Conservation (phyloP, 1,140 invertebrate genomes). For the Cecropterus lyciades region DNA sequence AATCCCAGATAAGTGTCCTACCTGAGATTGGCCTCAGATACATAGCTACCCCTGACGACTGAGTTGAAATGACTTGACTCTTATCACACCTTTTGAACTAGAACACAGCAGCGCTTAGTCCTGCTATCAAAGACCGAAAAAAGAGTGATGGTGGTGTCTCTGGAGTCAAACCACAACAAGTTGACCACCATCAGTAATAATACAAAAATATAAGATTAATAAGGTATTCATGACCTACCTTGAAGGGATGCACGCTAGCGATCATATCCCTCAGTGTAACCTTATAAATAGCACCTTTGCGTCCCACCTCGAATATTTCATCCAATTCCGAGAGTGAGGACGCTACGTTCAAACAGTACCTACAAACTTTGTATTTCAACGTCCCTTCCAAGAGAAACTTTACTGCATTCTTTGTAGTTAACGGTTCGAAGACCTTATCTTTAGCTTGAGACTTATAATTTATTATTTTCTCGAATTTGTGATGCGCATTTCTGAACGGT, state of each 20-base stretch:
- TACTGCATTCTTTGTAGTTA: conserved; percentile 69
- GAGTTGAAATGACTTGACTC: no score
- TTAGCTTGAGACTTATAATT: background rate
- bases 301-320: conserved; percentile 62
- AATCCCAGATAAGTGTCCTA: no score
- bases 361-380: conserved; percentile 67
- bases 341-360: conserved; percentile 63
- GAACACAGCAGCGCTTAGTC: no score
- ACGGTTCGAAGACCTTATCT: conserved; percentile 38
- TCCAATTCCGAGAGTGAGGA: conserved; percentile 61
- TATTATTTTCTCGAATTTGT: conserved; percentile 1
- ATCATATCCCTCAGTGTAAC: conserved; percentile 70
- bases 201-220: no score
- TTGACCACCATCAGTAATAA: no score
- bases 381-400: conserved; percentile 64
- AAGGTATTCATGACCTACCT: conserved; percentile 49
- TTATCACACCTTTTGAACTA: no score
- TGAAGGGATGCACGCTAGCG: conserved; percentile 69
- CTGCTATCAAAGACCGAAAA: no score
- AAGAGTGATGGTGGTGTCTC: no score
- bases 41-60: no score
- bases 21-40: no score
- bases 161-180: no score
- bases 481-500: conserved; percentile 11
- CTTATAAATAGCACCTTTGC: conserved; percentile 58